Conservation (phyloP, 2,113 vertebrate species). For the Gopherus flavomarginatus region DNA sequence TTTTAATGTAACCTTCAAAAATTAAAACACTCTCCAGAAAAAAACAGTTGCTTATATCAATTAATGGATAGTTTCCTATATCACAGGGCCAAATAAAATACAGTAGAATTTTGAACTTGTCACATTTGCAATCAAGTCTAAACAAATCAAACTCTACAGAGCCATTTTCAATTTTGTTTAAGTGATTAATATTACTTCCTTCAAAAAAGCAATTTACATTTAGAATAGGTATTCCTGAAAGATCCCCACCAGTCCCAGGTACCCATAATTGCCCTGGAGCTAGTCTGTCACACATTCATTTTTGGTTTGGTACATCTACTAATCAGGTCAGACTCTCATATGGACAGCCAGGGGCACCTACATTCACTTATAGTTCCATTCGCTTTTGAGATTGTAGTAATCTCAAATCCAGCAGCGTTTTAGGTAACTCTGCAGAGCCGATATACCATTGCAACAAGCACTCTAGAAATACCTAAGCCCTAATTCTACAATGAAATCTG, state of each 20-base stretch:
- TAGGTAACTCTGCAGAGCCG: not conserved
- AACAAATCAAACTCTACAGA: not conserved
- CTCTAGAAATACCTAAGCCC: not conserved
- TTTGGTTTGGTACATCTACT: not conserved
- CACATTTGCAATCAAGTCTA: not conserved
- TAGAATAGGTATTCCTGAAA: slow-evolving; percentile 5
- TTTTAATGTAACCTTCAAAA: not conserved
- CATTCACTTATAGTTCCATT: not conserved
- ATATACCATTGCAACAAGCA: not conserved
- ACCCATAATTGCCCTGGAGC: not conserved
- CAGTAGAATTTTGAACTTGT: not conserved
- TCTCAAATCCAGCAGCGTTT: not conserved
- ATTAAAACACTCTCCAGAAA: not conserved
- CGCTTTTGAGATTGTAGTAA: not conserved
- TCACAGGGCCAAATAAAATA: not conserved
- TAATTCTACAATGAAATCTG: not conserved
- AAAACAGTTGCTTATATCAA: not conserved
- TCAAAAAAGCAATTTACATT: not conserved
- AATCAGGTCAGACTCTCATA: not conserved
- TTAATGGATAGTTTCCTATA: not conserved
- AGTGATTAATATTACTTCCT: not conserved
- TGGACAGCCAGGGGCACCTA: not conserved
- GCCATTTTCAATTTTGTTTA: not conserved
- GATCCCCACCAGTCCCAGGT: not conserved
- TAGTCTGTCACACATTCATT: not conserved